Evolutionary conservation across 2,113 vertebrate genomes (phyloP).

Genomic region (Ciconia boyciana): DNA sequence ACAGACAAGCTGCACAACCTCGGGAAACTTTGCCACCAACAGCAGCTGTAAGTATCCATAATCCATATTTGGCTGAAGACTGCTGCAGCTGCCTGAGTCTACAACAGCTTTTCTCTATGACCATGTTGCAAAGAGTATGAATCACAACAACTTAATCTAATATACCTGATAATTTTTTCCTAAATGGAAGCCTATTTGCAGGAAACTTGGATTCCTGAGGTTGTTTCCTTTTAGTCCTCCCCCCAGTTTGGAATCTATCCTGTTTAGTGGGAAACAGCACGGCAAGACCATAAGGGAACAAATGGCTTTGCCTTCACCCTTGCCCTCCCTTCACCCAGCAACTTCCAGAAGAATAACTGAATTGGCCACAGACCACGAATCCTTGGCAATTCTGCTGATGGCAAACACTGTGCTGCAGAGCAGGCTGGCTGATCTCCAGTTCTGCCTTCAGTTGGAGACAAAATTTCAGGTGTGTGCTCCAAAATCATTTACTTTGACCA

Average conservation of each 20-base stretch:
- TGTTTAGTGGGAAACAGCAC: not conserved
- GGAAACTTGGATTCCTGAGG: not conserved
- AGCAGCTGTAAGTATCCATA: not conserved
- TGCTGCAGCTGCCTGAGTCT: not conserved
- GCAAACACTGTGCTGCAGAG: not conserved
- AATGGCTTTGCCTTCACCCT: not conserved
- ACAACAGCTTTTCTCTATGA: not conserved
- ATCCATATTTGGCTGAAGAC: not conserved
- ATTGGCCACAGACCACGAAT: not conserved
- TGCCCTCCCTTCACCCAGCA: not conserved
- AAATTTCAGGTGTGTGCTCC: not conserved
- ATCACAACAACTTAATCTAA: slow-evolving; percentile 16
- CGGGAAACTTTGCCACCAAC: not conserved
- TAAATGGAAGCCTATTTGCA: not conserved
- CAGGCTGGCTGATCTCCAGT: not conserved
- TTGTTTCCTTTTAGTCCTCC: not conserved
- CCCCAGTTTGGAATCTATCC: not conserved
- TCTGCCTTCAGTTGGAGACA: not conserved
- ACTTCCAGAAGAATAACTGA: not conserved
- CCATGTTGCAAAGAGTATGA: not conserved
- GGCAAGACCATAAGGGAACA: not conserved
- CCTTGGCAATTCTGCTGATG: not conserved
- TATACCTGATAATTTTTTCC: not conserved
- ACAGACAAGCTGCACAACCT: not conserved
- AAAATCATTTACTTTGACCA: not conserved